These are phyloP conservation scores for Ophion slaviceki DNA, from an alignment of 2,888 invertebrate genomes.

Conservation along the genomic window DNA sequence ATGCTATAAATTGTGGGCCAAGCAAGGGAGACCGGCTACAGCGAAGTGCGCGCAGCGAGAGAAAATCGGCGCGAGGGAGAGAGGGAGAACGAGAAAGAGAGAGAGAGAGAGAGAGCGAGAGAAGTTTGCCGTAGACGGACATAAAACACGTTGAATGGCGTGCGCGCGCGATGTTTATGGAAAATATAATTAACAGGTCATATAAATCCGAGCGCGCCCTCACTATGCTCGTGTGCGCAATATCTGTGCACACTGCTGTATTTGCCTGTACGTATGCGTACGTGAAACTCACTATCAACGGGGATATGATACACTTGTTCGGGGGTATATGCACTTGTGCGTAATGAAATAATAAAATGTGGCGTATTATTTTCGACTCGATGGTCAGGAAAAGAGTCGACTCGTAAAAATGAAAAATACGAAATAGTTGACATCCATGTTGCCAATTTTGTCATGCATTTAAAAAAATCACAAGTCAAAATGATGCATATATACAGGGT, in stretches of 20 bases:
- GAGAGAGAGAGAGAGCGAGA: constrained; percentile 23
- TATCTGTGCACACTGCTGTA: constrained; percentile 9
- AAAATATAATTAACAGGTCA: constrained; percentile 78
- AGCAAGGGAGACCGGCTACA: not conserved
- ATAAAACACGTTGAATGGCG: constrained; percentile 73
- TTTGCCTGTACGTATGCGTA: not conserved
- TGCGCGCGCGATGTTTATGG: constrained; percentile 74
- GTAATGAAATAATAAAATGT: not conserved
- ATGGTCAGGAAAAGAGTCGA: not conserved
- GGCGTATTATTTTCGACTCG: not conserved
- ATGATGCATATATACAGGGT: too few species aligned
- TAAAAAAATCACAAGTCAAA: too few species aligned
- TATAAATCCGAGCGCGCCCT: constrained; percentile 69
- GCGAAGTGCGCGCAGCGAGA: not conserved
- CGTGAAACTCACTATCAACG: not conserved
- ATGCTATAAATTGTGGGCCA: constrained; percentile 38
- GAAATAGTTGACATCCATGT: too few species aligned
- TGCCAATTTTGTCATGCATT: too few species aligned
- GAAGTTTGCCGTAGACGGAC: constrained; percentile 67
- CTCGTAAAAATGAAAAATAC: not conserved
- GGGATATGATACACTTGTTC: not conserved
- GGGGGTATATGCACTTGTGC: not conserved
- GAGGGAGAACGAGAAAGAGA: not conserved
- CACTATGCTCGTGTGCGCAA: constrained; percentile 14
- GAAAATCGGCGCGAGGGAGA: not conserved